Percentiles rank a stretch among this genome's conserved stretches.
phyloP scores from a whole-genome alignment of 2,888 invertebrate genomes.

The Pristionchus arcanus region DNA sequence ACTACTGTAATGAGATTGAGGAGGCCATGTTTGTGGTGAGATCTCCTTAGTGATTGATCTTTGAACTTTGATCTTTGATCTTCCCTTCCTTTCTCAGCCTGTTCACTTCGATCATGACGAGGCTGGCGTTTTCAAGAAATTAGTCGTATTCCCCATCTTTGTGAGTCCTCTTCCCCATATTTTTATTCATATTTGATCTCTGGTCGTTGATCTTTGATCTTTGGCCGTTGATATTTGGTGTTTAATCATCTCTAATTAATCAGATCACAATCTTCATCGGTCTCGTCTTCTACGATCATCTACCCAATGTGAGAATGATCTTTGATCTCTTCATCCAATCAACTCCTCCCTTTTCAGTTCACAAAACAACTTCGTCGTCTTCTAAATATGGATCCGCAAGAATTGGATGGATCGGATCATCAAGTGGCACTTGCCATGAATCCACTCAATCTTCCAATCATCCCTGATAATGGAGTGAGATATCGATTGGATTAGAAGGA shows the following conservation, averaged over 20 bases:
- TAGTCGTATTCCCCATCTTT: neutral
- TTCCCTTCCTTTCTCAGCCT: neutral
- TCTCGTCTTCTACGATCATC: neutral
- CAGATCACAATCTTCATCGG: neutral
- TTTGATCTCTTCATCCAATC: neutral
- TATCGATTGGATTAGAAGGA: neutral
- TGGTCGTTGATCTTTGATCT: too few relatives aligned
- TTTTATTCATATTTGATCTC: too few relatives aligned
- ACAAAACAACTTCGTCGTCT: neutral
- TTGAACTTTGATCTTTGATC: neutral
- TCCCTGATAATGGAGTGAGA: neutral
- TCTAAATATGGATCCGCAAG: neutral
- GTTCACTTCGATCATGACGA: neutral
- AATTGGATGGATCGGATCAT: neutral
- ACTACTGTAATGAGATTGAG: slow-evolving; percentile 33
- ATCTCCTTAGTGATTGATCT: neutral
- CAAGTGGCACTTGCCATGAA: neutral
- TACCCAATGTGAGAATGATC: neutral
- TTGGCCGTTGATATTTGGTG: too few relatives aligned
- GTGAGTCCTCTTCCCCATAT: neutral
- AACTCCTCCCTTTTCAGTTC: neutral
- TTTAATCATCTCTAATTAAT: neutral
- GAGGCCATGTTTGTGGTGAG: slow-evolving; percentile 21
- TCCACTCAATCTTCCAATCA: neutral
- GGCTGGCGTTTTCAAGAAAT: neutral